Percentiles rank a stretch among this genome's conserved stretches.
Evolutionary conservation across 2,113 vertebrate species (phyloP).

Genomic region (Corydoras sp.): DNA sequence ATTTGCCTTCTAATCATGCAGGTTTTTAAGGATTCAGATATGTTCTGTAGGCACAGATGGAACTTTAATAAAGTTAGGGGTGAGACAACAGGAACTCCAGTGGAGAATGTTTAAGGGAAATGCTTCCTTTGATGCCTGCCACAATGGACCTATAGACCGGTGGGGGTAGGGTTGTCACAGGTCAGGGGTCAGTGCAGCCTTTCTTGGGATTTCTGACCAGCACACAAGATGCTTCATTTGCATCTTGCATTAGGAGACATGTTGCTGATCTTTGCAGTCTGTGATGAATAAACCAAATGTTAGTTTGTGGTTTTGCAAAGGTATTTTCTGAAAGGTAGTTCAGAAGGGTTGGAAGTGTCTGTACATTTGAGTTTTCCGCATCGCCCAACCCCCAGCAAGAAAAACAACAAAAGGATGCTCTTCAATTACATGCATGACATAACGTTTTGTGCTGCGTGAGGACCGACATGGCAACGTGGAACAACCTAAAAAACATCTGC

Average conservation of each 20-base stretch:
- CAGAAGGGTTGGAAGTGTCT: slow-evolving; percentile 7
- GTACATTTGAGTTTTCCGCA: slow-evolving; percentile 25
- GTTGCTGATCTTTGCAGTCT: not conserved
- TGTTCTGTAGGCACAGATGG: no score
- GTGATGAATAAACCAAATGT: not conserved
- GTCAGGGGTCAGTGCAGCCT: slow-evolving; percentile 72
- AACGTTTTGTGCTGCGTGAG: slow-evolving; percentile 56
- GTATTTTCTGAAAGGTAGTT: not conserved
- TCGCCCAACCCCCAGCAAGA: slow-evolving; percentile 58
- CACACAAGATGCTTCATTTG: slow-evolving; percentile 3
- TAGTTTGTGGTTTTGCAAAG: not conserved
- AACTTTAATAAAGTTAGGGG: not conserved
- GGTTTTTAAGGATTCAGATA: no score
- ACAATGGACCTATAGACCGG: slow-evolving; percentile 43
- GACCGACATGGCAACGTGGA: slow-evolving; percentile 16
- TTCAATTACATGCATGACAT: slow-evolving; percentile 64
- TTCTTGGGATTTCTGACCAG: slow-evolving; percentile 73
- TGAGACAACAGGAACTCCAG: slow-evolving; percentile 4
- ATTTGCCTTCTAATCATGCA: no score
- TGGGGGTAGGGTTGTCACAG: slow-evolving; percentile 56
- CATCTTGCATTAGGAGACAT: no score
- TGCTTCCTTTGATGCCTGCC: slow-evolving; percentile 31
- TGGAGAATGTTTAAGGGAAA: slow-evolving; percentile 33
- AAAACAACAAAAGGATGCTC: slow-evolving; percentile 57
- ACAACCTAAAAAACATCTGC: slow-evolving; percentile 51